Conservation (phyloP, 2,113 vertebrate genomes). For the Misgurnus anguillicaudatus region DNA sequence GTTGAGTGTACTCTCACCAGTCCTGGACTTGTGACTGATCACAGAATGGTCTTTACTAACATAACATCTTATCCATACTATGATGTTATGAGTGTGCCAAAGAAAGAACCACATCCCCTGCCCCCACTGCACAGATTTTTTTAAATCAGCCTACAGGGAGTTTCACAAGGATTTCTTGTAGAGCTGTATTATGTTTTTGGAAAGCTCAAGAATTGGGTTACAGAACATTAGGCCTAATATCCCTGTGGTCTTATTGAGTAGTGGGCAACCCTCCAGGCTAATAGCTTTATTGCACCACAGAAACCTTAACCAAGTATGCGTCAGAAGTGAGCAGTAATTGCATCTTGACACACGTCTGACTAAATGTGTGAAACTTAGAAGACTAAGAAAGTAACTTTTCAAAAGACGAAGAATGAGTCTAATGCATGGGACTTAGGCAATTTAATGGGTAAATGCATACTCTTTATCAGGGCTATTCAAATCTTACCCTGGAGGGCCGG, state of each 20-base stretch:
- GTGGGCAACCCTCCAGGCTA: conserved; percentile 34
- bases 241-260: conserved; percentile 42
- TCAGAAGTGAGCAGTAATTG: conserved; percentile 37
- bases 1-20: neutral
- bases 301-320: conserved; percentile 37
- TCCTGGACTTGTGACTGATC: neutral
- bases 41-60: neutral
- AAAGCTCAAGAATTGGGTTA: conserved; percentile 38
- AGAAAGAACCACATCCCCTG: neutral
- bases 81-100: conserved; percentile 6
- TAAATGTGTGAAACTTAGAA: conserved; percentile 1
- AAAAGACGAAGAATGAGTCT: neutral
- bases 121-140: neutral
- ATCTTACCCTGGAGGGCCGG: no score
- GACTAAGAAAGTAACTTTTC: conserved; percentile 20
- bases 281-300: conserved; percentile 47
- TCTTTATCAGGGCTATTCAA: no score
- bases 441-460: neutral
- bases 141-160: conserved; percentile 39
- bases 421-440: neutral
- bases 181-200: conserved; percentile 33
- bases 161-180: conserved; percentile 18
- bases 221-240: conserved; percentile 48
- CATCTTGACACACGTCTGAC: neutral
- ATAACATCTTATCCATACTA: neutral